Evolutionary conservation across 2,888 invertebrate genomes (phyloP).

Genomic region (Nyleta sp.): DNA sequence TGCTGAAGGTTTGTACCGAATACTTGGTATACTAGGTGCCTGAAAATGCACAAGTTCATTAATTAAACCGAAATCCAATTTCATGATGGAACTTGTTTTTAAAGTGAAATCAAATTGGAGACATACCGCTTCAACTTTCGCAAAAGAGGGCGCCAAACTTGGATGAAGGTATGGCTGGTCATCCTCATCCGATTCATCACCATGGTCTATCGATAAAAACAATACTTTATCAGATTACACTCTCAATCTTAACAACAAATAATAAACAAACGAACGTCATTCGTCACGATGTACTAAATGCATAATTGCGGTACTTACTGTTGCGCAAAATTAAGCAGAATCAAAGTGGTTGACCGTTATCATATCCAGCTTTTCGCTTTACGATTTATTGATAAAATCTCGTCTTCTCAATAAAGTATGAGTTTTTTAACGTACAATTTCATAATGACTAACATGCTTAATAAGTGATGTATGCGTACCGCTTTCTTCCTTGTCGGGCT

Average conservation of each 20-base stretch:
- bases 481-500: conserved; percentile 81
- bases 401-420: conserved; percentile 69
- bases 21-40: conserved; percentile 86
- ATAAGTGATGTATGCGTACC: conserved; percentile 75
- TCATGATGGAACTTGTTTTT: too few species aligned
- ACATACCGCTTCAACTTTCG: conserved; percentile 87
- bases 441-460: conserved; percentile 64
- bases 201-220: conserved; percentile 73
- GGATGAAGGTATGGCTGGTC: conserved; percentile 92
- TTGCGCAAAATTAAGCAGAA: conserved; percentile 77
- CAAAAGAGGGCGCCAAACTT: conserved; percentile 86
- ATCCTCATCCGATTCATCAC: conserved; percentile 84
- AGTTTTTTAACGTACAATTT: conserved; percentile 63
- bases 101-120: too few species aligned
- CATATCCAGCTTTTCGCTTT: conserved; percentile 75
- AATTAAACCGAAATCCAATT: too few species aligned
- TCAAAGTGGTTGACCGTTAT: conserved; percentile 78
- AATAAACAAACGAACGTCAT: conserved; percentile 64
- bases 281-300: conserved; percentile 67
- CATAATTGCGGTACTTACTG: conserved; percentile 74
- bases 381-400: conserved; percentile 68
- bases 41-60: conserved; percentile 20
- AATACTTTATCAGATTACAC: conserved; percentile 19
- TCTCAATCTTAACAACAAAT: conserved; percentile 45
- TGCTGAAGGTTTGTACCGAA: conserved; percentile 91